phyloP scores from a whole-genome alignment of 1,140 invertebrate genomes.

The Ylistrum balloti region DNA sequence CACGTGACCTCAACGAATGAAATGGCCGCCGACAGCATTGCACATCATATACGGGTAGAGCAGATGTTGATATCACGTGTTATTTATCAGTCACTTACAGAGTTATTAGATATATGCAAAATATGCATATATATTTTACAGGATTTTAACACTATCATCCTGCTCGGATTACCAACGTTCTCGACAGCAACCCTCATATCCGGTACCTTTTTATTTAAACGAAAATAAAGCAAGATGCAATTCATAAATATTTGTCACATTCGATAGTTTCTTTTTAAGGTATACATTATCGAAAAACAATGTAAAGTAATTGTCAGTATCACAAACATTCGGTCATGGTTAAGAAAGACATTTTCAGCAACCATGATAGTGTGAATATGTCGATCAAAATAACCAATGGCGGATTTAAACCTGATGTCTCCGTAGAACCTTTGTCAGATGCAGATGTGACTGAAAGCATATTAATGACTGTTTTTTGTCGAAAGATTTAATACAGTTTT shows the following conservation, averaged over 20 bases:
- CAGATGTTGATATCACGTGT: constrained; percentile 32
- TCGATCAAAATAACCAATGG: no score
- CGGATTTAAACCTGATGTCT: no score
- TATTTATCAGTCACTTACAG: not conserved
- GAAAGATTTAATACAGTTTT: no score
- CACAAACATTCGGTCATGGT: not conserved
- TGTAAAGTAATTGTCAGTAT: not conserved
- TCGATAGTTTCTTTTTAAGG: not conserved
- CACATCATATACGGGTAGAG: constrained; percentile 4
- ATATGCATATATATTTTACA: not conserved
- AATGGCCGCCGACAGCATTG: not conserved
- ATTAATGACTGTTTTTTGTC: no score
- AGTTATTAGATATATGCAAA: not conserved
- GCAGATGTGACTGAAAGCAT: no score
- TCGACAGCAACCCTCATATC: not conserved
- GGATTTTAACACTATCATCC: not conserved
- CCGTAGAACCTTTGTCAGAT: no score
- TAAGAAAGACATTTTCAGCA: no score
- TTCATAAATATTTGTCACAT: not conserved
- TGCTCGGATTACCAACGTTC: not conserved
- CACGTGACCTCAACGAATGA: not conserved
- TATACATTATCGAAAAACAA: not conserved
- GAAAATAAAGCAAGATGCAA: not conserved
- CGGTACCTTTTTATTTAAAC: not conserved
- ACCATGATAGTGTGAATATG: no score